These are phyloP conservation scores for Neostethus bicornis DNA, from an alignment of 2,797 vertebrate species.

Conservation along the genomic window DNA sequence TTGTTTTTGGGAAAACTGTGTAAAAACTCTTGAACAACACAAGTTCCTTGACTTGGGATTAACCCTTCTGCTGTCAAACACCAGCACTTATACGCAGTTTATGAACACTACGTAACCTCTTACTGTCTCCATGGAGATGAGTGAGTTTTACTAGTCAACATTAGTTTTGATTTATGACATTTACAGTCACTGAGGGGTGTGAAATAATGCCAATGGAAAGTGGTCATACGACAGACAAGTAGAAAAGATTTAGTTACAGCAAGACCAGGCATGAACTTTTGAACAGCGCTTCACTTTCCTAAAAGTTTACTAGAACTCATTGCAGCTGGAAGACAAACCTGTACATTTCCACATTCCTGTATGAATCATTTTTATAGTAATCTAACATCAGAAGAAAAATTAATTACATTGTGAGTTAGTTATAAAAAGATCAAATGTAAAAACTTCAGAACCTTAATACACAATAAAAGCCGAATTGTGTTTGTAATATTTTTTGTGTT, in stretches of 20 bases:
- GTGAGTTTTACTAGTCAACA: constrained; percentile 10
- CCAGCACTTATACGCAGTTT: constrained; percentile 4
- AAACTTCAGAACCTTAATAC: no score
- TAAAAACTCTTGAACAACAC: background rate
- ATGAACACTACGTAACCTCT: constrained; percentile 2
- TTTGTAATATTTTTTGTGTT: no score
- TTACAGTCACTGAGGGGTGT: background rate
- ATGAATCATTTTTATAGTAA: no score
- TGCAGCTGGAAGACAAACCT: constrained; percentile 1
- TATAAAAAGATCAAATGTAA: no score
- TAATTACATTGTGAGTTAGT: no score
- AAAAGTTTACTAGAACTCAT: background rate
- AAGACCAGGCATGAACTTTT: background rate
- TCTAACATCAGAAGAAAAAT: no score
- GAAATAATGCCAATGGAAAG: constrained; percentile 4
- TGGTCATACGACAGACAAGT: background rate
- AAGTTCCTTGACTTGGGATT: background rate
- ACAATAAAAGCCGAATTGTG: no score
- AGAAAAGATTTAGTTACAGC: background rate
- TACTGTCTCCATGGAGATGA: constrained; percentile 16
- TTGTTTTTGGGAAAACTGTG: background rate
- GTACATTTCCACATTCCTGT: no score
- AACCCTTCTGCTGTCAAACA: background rate
- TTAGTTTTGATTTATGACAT: constrained; percentile 17
- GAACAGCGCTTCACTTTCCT: background rate